Evolutionary conservation across 2,888 invertebrate genomes (phyloP), one percentile per base, ranked within the genome.

Genomic region (Acrobeloides nanus): DNA sequence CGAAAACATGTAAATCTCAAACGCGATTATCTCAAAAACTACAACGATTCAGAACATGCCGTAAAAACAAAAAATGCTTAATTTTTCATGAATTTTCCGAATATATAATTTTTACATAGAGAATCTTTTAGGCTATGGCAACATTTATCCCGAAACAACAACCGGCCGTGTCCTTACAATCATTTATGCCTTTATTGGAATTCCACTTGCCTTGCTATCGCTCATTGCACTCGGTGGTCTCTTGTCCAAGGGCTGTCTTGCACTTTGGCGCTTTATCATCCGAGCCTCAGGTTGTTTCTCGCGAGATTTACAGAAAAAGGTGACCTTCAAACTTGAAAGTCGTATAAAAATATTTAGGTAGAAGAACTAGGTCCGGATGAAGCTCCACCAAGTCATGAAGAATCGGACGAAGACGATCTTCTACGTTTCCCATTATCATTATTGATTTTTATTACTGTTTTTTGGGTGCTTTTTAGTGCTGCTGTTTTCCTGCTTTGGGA

Each of bases 61-160:
- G n/a, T n/a, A n/a, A n/a, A n/a, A n/a, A n/a, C n/a, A n/a, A n/a
- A n/a, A n/a, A n/a, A n/a, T n/a, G n/a, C n/a, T n/a, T n/a, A n/a
- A n/a, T n/a, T n/a, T n/a, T n/a, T n/a, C n/a, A n/a, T n/a, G n/a
- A n/a, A n/a, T n/a, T n/a, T n/a, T n/a, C n/a, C n/a, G n/a, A n/a
- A n/a, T n/a, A n/a, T n/a, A n/a, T n/a, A n/a, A n/a, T n/a, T n/a
- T n/a, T n/a, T n/a, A n/a, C n/a, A n/a, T n/a, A n/a, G n/a, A n/a
- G n/a, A n/a, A n/a, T n/a, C n/a, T n/a, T n/a, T n/a, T n/a, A 59
- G 69, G 69, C 27, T 70, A 70, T 51, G 70, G 70, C 37, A 68
- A 70, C 52, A 69, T 70, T 25, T 57, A 51, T 5, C 63, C 64
- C 18, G 53, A 53, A n/a, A 69, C 70, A 1, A 51, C 53, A 0